These are phyloP conservation scores for Beroe ovata DNA, from an alignment of 37 sponge, comb jelly and placozoan species.

Conservation along the genomic window DNA sequence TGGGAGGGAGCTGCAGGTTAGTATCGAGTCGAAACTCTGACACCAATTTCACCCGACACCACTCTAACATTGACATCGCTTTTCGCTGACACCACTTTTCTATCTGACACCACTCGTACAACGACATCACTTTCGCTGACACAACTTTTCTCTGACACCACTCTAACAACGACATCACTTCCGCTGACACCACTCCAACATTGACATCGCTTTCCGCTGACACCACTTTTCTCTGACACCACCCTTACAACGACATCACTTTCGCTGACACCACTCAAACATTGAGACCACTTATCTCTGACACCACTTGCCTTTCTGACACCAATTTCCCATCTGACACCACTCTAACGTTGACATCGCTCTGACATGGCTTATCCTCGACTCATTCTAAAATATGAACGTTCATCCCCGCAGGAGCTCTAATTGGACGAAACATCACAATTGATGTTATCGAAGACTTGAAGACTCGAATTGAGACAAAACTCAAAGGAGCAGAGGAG, in stretches of 20 bases:
- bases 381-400: no score
- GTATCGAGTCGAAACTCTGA: not conserved
- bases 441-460: not conserved
- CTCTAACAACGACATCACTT: not conserved
- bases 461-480: not conserved
- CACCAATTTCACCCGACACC: not conserved
- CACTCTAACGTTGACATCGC: no score
- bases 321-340: not conserved
- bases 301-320: not conserved
- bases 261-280: not conserved
- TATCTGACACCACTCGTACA: constrained; percentile 1
- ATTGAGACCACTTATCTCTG: not conserved
- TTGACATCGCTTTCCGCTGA: not conserved
- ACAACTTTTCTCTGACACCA: no score
- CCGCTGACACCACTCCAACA: not conserved
- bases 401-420: not conserved
- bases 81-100: not conserved
- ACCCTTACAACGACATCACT: no score
- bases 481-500: no score
- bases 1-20: not conserved
- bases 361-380: no score
- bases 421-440: not conserved
- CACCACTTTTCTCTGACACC: not conserved
- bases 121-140: no score
- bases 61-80: not conserved